Base-by-base conservation (phyloP, 2,113 vertebrate genomes). In the Willisornis vidua region DNA sequence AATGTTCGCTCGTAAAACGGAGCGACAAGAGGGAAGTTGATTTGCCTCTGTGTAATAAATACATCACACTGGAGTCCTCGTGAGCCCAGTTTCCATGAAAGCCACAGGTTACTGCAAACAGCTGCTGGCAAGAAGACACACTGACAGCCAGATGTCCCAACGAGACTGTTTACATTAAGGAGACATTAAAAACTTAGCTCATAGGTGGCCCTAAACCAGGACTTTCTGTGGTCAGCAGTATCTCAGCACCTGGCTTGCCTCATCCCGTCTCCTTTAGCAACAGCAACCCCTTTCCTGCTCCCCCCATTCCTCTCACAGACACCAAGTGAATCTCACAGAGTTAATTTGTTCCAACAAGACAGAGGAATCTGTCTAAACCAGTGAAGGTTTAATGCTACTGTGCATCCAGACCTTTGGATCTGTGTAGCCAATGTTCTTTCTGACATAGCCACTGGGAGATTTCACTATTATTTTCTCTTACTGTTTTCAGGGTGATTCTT, bases 171-270 rank as follows among this genome's bases (percentile, higher is more conserved):
- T 95, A 95, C 94, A 96, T 98, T 98, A 97, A 95, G 94, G 71
- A 97, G 92, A 94, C 88, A 87, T 97, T 89, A 96, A 96, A 97
- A 95, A 78, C 92, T 97, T 95, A 97, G 95, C 97, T 97, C 96
- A 97, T 96, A 97, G 96, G 98, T 98, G 97, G 97, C 97, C 93
- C 88, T 90, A 89, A 94, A 96, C 97, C 97, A 97, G 97, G 94
- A 97, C 94, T 94, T 93, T 80, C 94, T 83, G 22, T 41, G 80
- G 83, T 96, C 94, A 95, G 93, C 95, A 89, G 68, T 91, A 92
- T 94, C 92, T 94, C 97, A 93, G 94, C 96, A 96, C 93, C 88
- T 91, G 88, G 81, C 78, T 97, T 71, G 80, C 92, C 71, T 78
- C 73, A 37, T 90, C 65, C 76, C 31, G 19, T 94, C 93, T 95